phyloP scores from a whole-genome alignment of 2,888 invertebrate genomes.

The Lymantria monacha region DNA sequence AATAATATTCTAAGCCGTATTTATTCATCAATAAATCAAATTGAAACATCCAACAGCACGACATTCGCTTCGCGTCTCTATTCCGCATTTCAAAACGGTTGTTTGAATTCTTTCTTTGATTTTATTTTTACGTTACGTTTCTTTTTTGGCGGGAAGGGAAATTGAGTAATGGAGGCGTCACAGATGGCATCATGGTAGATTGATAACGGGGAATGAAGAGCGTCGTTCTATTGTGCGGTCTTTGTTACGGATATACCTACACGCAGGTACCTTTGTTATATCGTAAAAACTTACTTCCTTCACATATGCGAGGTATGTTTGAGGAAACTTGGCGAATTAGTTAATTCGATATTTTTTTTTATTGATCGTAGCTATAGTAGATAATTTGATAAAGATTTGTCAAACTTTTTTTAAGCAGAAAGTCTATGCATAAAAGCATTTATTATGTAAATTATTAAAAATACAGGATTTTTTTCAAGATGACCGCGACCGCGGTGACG shows the following conservation, averaged over 20 bases:
- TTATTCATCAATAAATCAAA: slow-evolving; percentile 34
- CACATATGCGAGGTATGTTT: slow-evolving; percentile 11
- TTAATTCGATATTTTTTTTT: too few relatives aligned
- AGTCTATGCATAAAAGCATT: too few relatives aligned
- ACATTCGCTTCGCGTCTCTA: slow-evolving; percentile 38
- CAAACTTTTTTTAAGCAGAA: too few relatives aligned
- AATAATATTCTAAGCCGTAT: slow-evolving; percentile 22
- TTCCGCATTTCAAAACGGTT: slow-evolving; percentile 44
- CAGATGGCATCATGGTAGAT: slow-evolving; percentile 80
- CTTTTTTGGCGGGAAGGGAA: slow-evolving; percentile 67
- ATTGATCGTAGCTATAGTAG: too few relatives aligned
- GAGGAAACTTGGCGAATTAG: too few relatives aligned
- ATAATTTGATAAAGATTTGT: too few relatives aligned
- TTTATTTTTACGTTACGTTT: slow-evolving; percentile 54
- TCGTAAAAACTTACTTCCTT: slow-evolving; percentile 26
- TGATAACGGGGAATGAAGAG: slow-evolving; percentile 76
- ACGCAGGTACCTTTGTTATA: not conserved
- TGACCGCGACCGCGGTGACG: too few relatives aligned
- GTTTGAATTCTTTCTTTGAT: slow-evolving; percentile 49
- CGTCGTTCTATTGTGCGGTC: slow-evolving; percentile 62
- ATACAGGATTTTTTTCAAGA: too few relatives aligned
- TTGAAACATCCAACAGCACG: slow-evolving; percentile 28
- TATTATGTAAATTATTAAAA: too few relatives aligned
- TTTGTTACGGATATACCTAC: slow-evolving; percentile 33
- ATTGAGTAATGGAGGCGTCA: slow-evolving; percentile 79